A percentile compares a stretch with the other conserved stretches of the same genome.
Conservation (phyloP, 2,113 vertebrate species). For the Speoplatyrhinus poulsoni region DNA sequence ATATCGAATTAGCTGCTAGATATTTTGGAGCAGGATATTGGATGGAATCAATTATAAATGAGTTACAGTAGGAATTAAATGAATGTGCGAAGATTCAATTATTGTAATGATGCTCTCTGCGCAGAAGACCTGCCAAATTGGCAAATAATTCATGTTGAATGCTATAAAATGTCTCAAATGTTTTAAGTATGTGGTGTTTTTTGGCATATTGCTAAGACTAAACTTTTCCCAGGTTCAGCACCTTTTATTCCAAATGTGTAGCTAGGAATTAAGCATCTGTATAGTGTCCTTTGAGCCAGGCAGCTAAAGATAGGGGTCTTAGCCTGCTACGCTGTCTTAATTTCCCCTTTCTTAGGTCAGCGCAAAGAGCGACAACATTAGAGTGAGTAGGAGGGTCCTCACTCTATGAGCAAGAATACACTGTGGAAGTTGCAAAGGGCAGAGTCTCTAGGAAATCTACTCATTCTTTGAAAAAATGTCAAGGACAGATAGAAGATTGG, state of each 20-base stretch:
- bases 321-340: constrained; percentile 82
- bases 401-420: constrained; percentile 88
- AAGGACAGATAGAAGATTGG: constrained; percentile 98
- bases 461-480: constrained; percentile 99
- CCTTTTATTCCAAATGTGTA: constrained; percentile 63
- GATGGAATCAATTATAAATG: constrained; percentile 39
- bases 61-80: constrained; percentile 12
- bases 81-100: background rate
- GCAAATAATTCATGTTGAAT: constrained; percentile 12
- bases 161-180: constrained; percentile 2
- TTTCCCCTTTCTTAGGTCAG: constrained; percentile 78
- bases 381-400: constrained; percentile 83
- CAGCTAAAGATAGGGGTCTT: constrained; percentile 68
- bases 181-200: constrained; percentile 35
- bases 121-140: background rate
- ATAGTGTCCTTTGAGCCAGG: constrained; percentile 68
- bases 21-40: constrained; percentile 15
- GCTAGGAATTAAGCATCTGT: constrained; percentile 73
- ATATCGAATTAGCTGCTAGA: constrained; percentile 43
- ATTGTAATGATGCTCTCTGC: constrained; percentile 9
- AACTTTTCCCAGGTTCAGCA: constrained; percentile 63
- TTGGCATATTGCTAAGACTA: constrained; percentile 16
- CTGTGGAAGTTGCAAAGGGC: constrained; percentile 96
- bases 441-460: constrained; percentile 99
- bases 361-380: constrained; percentile 80